These are phyloP conservation scores for Cydia splendana DNA, from an alignment of 1,140 invertebrate genomes.

Conservation along the genomic window DNA sequence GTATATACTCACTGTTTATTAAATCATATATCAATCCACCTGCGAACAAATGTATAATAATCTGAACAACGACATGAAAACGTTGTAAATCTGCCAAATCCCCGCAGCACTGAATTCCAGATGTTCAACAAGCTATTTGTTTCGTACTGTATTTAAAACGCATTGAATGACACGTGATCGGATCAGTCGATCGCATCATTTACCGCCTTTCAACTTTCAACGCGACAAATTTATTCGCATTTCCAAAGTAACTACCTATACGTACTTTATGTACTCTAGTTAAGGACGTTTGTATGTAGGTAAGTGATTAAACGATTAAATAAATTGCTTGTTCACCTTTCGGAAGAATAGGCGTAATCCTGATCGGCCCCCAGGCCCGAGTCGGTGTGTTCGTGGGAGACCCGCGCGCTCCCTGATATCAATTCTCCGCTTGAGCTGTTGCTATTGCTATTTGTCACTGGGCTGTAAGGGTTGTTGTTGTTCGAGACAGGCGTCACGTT, in stretches of 20 bases:
- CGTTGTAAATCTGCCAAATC: constrained; percentile 4
- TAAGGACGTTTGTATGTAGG: neutral
- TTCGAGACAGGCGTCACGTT: constrained; percentile 58
- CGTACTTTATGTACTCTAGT: neutral
- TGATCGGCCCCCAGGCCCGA: constrained; percentile 85
- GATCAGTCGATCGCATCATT: constrained; percentile 3
- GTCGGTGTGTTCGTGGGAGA: constrained; percentile 85
- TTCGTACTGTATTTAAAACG: constrained; percentile 21
- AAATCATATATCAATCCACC: neutral
- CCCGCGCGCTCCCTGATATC: constrained; percentile 78
- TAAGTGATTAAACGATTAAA: constrained; percentile 19
- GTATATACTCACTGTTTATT: no score
- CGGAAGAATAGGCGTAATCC: constrained; percentile 83
- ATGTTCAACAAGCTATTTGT: constrained; percentile 5
- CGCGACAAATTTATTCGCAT: neutral
- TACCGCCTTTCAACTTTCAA: constrained; percentile 6
- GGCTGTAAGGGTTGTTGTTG: constrained; percentile 71
- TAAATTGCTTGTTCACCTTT: constrained; percentile 71
- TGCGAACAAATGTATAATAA: neutral
- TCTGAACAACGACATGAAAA: neutral
- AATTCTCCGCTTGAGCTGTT: constrained; percentile 78
- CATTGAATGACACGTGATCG: constrained; percentile 27
- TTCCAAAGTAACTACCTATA: neutral
- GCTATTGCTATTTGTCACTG: constrained; percentile 75
- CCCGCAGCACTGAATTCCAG: neutral